Evolutionary conservation across 2,888 invertebrate species (phyloP), one percentile per base, ranked within the genome.

Genomic region (Leptothorax acervorum): DNA sequence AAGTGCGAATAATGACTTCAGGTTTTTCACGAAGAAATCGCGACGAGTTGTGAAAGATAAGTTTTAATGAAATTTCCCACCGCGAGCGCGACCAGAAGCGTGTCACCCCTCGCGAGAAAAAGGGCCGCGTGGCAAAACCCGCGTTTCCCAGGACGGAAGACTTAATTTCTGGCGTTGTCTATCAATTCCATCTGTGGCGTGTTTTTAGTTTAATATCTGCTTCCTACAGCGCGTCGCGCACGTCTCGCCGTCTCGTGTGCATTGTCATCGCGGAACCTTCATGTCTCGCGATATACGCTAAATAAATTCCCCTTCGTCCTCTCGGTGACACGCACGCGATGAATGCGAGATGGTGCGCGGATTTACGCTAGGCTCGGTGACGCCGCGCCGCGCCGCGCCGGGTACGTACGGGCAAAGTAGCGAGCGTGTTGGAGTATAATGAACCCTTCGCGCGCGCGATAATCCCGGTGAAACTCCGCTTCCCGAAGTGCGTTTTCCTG

Each of bases 381-480:
- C 35, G 35, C 35, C 5, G 6, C 35, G 35, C 35, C 5, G 35
- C 23, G 23, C 23, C 55, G 81, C 57, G 78, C 31, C 51, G 55
- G 53, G 39, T 82, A 75, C 70, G 71, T 53, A 84, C 83, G 68
- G 81, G 73, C 82, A 62, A 73, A 82, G 83, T 87, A 84, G 90
- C 76, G 73, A 82, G 87, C 87, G 90, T 88, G 90, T 92, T 60
- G 65, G 82, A 85, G 92, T 90, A 91, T 94, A 93, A 94, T 92
- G 93, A 93, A 93, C 93, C 91, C 81, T 60, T 57, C 28, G 79
- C 57, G 70, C 91, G 90, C 90, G 93, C 93, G 92, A 93, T 93
- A 93, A 94, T 93, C 92, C 92, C 83, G 87, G 89, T 88, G 90
- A 93, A 93, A 90, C 90, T 86, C 90, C 89, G 84, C 90, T 92